Conservation (phyloP, 2,797 vertebrate genomes). For the Acanthornis magna region DNA sequence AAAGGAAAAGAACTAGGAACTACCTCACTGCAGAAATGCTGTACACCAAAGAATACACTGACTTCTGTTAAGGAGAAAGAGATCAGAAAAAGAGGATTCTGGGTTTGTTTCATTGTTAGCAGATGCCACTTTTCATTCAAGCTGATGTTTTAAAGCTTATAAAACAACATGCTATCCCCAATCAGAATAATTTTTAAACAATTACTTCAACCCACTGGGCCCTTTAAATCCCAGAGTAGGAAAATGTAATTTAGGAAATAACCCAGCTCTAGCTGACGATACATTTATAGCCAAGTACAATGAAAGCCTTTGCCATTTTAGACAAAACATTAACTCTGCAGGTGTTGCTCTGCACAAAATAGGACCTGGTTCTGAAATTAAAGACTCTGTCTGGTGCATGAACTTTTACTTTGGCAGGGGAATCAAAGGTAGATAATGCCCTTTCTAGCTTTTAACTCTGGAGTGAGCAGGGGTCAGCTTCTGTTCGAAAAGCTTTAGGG, state of each 20-base stretch:
- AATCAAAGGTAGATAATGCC: conserved; percentile 16
- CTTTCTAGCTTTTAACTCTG: conserved; percentile 16
- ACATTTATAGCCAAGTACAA: not conserved
- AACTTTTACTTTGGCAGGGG: not conserved
- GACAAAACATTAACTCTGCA: not conserved
- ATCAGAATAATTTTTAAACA: not conserved
- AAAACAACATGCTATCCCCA: not conserved
- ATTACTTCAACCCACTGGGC: not conserved
- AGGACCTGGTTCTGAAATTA: conserved; percentile 1
- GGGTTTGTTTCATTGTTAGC: not conserved
- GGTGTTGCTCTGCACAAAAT: not conserved
- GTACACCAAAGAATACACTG: not conserved
- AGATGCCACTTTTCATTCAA: not conserved
- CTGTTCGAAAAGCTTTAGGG: not conserved
- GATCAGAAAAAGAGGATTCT: not conserved
- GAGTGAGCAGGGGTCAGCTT: not conserved
- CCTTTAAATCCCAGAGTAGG: not conserved
- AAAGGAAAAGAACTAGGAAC: not conserved
- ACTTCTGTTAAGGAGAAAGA: not conserved
- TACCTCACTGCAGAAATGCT: not conserved
- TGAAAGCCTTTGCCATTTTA: not conserved
- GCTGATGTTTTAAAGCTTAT: not conserved
- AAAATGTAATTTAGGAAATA: not conserved
- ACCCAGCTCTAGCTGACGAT: not conserved
- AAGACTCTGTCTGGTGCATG: not conserved